Conservation (phyloP, 2,797 vertebrate genomes). For the Cossypha niveicapilla region DNA sequence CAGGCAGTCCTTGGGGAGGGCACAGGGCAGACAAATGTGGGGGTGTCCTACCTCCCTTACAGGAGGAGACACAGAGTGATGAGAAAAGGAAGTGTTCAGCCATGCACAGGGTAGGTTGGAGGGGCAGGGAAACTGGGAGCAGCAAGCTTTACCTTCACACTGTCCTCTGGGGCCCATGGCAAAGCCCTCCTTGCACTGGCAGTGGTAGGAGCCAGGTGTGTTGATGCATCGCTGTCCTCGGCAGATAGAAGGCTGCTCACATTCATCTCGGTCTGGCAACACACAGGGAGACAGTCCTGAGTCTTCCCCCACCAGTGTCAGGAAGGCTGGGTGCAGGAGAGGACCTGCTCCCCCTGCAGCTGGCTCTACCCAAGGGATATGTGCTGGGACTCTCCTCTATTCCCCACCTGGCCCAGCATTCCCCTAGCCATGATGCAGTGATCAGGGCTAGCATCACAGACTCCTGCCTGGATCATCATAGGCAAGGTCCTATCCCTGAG, state of each 20-base stretch:
- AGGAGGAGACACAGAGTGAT: neutral
- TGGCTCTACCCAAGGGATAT: neutral
- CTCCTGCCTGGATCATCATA: neutral
- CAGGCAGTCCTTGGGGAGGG: neutral
- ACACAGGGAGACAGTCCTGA: neutral
- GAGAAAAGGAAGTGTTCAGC: neutral
- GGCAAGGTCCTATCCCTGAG: neutral
- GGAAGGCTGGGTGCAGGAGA: neutral
- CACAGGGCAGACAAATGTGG: neutral
- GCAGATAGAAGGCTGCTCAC: constrained; percentile 83
- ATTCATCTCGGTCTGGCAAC: constrained; percentile 85
- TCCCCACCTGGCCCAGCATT: neutral
- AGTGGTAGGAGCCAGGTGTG: constrained; percentile 86
- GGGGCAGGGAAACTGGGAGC: neutral
- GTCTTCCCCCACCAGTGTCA: neutral
- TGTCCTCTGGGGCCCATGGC: constrained; percentile 78
- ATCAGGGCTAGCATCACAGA: neutral
- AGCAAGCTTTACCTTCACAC: constrained; percentile 83
- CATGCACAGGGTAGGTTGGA: neutral
- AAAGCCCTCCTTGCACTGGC: constrained; percentile 85
- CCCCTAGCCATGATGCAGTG: neutral
- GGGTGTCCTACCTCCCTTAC: neutral
- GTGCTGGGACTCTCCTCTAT: neutral
- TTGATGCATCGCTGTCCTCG: constrained; percentile 82
- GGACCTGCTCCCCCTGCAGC: neutral